Conservation (phyloP, 1,140 invertebrate species). For the Andrena cerasifolii region DNA sequence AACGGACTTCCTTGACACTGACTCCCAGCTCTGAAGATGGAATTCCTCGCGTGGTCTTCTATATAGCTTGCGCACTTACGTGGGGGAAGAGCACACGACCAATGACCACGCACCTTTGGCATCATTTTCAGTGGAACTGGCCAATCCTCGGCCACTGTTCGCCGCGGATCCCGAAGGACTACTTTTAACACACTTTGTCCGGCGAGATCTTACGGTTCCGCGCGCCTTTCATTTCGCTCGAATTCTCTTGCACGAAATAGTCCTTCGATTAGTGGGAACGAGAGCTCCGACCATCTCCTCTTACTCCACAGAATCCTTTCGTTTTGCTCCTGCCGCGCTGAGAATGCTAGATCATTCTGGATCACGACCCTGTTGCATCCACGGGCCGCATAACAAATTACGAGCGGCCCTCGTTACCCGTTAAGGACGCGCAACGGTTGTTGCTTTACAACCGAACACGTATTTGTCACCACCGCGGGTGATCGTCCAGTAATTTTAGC, state of each 20-base stretch:
- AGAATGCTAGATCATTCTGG: neutral
- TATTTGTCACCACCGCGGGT: too few species aligned
- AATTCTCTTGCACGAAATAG: conserved; percentile 1
- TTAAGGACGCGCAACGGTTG: too few species aligned
- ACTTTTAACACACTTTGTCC: conserved; percentile 42
- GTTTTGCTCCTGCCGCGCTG: too few species aligned
- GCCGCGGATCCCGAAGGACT: conserved; percentile 47
- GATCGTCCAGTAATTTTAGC: too few species aligned
- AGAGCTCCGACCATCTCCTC: too few species aligned
- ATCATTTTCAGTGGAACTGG: conserved; percentile 76
- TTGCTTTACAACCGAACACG: neutral
- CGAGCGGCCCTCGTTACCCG: too few species aligned
- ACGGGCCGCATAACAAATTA: too few species aligned
- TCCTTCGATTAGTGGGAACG: too few species aligned
- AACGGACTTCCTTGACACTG: conserved; percentile 78
- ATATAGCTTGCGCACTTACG: conserved; percentile 77
- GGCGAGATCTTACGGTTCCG: conserved; percentile 34
- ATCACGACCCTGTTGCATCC: too few species aligned
- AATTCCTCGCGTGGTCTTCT: conserved; percentile 79
- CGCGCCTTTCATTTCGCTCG: conserved; percentile 3
- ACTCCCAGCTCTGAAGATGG: conserved; percentile 81
- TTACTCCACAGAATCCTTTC: too few species aligned
- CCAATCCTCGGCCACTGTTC: conserved; percentile 58
- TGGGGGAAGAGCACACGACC: conserved; percentile 77
- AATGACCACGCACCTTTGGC: conserved; percentile 74